Base-by-base conservation (phyloP, 2,113 vertebrate species). In the Zingel zingel region DNA sequence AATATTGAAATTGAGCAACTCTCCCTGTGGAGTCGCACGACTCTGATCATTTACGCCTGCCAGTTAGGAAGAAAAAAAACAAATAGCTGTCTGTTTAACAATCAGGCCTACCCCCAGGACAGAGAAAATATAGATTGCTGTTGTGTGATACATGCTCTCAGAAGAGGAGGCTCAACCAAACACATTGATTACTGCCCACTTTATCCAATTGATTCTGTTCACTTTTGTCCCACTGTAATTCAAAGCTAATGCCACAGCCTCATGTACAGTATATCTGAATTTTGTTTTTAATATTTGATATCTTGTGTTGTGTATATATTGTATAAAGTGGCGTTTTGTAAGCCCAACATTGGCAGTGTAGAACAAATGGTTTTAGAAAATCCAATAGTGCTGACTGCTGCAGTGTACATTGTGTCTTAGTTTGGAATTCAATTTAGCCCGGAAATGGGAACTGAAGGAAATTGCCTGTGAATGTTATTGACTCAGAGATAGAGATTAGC, bases 391-490 rank as follows among this genome's bases (percentile, higher is more conserved):
- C 84, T 67, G 86, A 88, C 68, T 68, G 72, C 53, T 25, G 74
- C 64, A 72, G 74, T 71, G 21, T 30, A 39, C 39, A 62, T 57
- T 57, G 70, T 74, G 15, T 82, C 56, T 81, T 13, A 56, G 33
- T 74, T 82, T 79, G 67, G 53, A 80, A 84, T 89, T 82, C 57
- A 77, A 74, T 92, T 88, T 68, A 85, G 25, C n/a, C 16, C 11
- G 5, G 79, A 70, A 86, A 76, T 65, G 59, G 16, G 59, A 86
- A 54, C 47, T 45, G 77, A 79, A 51, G 84, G 71, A 78, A 18
- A 91, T 66, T 74, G 76, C 81, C 67, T 79, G 21, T 67, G 82
- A 88, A 78, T 85, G 48, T 87, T 90, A 88, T 86, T 89, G 88
- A 87, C 74, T 86, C 4, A n/a, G 72, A 66, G 61, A 79, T 43